These are phyloP conservation scores for Catharus bicknelli DNA, from an alignment of 2,113 vertebrate genomes.

Conservation along the genomic window DNA sequence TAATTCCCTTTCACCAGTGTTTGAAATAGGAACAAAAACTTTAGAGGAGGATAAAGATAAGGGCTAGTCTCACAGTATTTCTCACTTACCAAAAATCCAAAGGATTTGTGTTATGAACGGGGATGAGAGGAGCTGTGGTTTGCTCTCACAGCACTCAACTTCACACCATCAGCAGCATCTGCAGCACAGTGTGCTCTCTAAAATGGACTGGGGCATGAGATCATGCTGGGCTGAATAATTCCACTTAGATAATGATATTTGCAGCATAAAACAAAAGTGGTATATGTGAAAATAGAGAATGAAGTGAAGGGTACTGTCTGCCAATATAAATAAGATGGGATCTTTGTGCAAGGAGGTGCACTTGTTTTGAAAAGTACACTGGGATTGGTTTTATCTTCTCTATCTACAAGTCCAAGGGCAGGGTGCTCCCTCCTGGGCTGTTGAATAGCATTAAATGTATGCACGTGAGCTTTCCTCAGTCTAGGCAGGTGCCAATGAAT, in stretches of 20 bases:
- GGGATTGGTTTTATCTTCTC: neutral
- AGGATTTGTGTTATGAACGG: neutral
- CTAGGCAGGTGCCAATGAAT: neutral
- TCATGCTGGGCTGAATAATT: neutral
- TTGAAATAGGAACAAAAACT: neutral
- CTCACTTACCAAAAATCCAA: neutral
- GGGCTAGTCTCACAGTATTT: neutral
- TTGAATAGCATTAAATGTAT: neutral
- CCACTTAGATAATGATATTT: neutral
- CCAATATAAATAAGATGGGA: neutral
- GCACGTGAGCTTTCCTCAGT: neutral
- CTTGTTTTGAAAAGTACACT: neutral
- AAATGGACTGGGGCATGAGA: neutral
- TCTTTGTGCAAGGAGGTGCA: neutral
- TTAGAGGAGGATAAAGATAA: neutral
- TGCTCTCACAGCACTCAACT: neutral
- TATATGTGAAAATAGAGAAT: neutral
- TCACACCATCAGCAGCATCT: neutral
- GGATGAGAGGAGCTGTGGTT: neutral
- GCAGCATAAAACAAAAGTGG: neutral
- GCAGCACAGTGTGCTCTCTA: neutral
- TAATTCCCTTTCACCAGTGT: neutral
- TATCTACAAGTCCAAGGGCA: neutral
- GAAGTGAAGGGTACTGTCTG: neutral
- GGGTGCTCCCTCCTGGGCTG: neutral